Base-by-base conservation (phyloP, 2,797 vertebrate genomes). In the Nyctalus aviator region DNA sequence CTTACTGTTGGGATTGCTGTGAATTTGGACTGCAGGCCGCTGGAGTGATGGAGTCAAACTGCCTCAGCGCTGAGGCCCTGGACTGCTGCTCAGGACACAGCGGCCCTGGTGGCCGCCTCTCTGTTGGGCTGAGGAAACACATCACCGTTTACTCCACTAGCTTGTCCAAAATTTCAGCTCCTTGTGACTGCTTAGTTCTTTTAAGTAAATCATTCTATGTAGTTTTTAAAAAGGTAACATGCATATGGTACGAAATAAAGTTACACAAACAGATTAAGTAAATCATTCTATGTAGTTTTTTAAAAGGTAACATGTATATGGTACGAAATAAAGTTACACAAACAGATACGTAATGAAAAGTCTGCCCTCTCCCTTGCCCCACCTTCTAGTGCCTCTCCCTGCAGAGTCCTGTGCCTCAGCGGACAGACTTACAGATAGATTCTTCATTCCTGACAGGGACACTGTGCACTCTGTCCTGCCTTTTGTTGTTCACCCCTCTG, bases 51-150 rank as follows among this genome's bases (percentile, higher is more conserved):
- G 81, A 35, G 11, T 20, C 3, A 3, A 21, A 2, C 27, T 32
- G 44, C 27, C 2, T 17, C 1, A 44, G 48, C 41, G 0, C 55
- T 8, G 0, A 2, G 15, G n/a, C 66, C 57, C 21, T 13, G 14
- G 21, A 5, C 71, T 23, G 21, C 27, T 46, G 41, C 87, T 50
- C 23, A 13, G 87, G n/a, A n/a, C 20, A 2, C 12, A 8, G 44
- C 6, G 27, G 59, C 68, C 46, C 12, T 50, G 23, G 11, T 20
- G 6, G 30, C 37, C 27, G 1, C 37, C 62, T 81, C 5, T 23
- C 46, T 2, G 2, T 12, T 32, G 23, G 11, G 25, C 73, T 25
- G 46, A n/a, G 55, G 12, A 73, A 48, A 20, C 23, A 20, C 10
- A 1, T 10, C 17, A 6, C n/a, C 1, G 2, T 30, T 48, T 46